Evolutionary conservation across 2,888 invertebrate species (phyloP).

Genomic region (Cordilura impudica): DNA sequence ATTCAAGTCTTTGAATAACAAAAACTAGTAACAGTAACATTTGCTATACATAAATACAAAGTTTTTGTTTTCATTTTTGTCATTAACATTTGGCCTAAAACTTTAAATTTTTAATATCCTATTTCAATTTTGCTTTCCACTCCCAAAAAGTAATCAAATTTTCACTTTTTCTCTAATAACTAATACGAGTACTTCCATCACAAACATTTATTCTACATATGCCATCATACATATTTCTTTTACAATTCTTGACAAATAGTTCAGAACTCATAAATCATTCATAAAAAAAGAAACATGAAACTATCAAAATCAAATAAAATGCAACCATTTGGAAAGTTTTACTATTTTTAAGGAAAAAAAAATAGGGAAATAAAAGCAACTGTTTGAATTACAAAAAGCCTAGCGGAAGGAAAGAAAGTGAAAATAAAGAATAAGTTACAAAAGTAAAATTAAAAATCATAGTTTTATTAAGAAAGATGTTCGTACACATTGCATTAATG

Average conservation of each 20-base stretch:
- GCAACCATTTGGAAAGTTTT: constrained; percentile 44
- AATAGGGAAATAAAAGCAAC: constrained; percentile 8
- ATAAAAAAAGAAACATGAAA: constrained; percentile 19
- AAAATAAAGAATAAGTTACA: background rate
- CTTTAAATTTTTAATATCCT: background rate
- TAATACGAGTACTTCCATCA: background rate
- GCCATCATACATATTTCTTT: constrained; percentile 48
- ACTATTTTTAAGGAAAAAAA: background rate
- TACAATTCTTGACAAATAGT: constrained; percentile 50
- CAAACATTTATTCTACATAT: constrained; percentile 37
- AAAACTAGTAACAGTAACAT: background rate
- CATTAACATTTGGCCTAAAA: background rate
- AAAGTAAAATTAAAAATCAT: background rate
- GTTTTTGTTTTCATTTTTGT: background rate
- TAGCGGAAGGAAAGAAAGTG: background rate
- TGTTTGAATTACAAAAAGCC: constrained; percentile 12
- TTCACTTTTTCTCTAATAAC: constrained; percentile 11
- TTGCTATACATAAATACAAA: background rate
- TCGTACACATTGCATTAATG: background rate
- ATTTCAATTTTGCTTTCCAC: background rate
- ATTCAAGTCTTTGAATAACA: too few relatives aligned
- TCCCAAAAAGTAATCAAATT: constrained; percentile 27
- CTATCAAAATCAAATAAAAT: constrained; percentile 53
- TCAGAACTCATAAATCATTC: constrained; percentile 56
- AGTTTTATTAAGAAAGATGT: background rate